Evolutionary conservation across 2,113 vertebrate species (phyloP).

Genomic region (Paedocypris sp.): DNA sequence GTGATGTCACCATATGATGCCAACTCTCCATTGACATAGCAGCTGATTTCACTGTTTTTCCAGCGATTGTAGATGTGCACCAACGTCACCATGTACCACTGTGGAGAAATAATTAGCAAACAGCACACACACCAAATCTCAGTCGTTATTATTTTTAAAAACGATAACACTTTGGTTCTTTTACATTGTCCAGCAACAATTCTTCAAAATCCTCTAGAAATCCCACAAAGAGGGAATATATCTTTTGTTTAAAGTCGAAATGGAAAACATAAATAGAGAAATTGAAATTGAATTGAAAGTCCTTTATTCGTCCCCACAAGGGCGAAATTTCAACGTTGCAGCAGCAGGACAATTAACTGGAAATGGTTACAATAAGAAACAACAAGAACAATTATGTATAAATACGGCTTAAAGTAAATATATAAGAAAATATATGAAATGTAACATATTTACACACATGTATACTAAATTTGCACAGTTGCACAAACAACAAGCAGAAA

Average conservation of each 20-base stretch:
- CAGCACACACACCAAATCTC: background rate
- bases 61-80: slow-evolving; percentile 95
- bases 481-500: no score
- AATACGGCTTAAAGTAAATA: no score
- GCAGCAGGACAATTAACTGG: no score
- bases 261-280: no score
- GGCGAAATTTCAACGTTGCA: no score
- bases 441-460: no score
- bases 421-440: no score
- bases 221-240: background rate
- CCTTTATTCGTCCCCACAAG: no score
- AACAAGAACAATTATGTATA: no score
- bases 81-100: slow-evolving; percentile 99
- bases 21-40: slow-evolving; percentile 91
- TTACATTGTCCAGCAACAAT: slow-evolving; percentile 23
- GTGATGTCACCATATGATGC: slow-evolving; percentile 93
- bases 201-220: slow-evolving; percentile 27
- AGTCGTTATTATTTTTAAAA: background rate
- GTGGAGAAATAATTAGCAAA: slow-evolving; percentile 20
- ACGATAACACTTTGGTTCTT: background rate
- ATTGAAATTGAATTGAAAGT: no score
- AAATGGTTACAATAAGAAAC: no score
- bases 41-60: slow-evolving; percentile 97
- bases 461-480: no score
- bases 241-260: background rate